Percentiles rank a stretch among this genome's conserved stretches.
These are phyloP conservation scores for Holothuria leucospilota DNA, from an alignment of 53 echinoderm and acorn worm species.

Conservation along the genomic window DNA sequence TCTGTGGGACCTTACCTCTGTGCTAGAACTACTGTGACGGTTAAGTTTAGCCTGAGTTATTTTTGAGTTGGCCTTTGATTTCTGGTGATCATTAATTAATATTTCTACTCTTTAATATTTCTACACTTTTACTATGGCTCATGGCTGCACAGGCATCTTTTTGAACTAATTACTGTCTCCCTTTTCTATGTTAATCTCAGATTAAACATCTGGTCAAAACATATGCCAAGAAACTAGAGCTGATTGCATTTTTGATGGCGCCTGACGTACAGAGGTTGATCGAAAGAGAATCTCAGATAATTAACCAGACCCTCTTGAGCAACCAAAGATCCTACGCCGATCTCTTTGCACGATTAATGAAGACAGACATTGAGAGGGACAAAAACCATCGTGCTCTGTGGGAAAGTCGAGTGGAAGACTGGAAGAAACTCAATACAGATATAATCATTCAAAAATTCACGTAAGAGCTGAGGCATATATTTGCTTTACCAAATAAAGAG, in stretches of 20 bases:
- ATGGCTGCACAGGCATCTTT: too few relatives aligned
- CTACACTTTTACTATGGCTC: neutral
- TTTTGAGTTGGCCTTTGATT: too few relatives aligned
- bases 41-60: too few relatives aligned
- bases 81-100: neutral
- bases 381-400: conserved; percentile 85
- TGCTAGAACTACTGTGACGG: too few relatives aligned
- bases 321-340: conserved; percentile 89
- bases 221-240: conserved; percentile 88
- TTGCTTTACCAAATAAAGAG: too few relatives aligned
- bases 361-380: conserved; percentile 92
- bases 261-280: conserved; percentile 91
- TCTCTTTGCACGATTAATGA: conserved; percentile 81
- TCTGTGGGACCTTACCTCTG: too few relatives aligned
- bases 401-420: conserved; percentile 84
- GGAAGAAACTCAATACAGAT: conserved; percentile 87
- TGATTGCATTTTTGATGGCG: conserved; percentile 86
- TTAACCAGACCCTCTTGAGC: conserved; percentile 88
- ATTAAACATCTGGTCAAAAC: conserved; percentile 75
- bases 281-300: conserved; percentile 86
- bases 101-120: too few relatives aligned
- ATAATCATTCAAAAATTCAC: conserved; percentile 80
- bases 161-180: too few relatives aligned
- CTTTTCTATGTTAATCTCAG: conserved; percentile 42
- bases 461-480: conserved; percentile 36